A percentile compares a stretch with the other conserved stretches of the same genome.
These are phyloP conservation scores for Thecophora atra DNA, from an alignment of 2,888 invertebrate genomes.

Conservation along the genomic window DNA sequence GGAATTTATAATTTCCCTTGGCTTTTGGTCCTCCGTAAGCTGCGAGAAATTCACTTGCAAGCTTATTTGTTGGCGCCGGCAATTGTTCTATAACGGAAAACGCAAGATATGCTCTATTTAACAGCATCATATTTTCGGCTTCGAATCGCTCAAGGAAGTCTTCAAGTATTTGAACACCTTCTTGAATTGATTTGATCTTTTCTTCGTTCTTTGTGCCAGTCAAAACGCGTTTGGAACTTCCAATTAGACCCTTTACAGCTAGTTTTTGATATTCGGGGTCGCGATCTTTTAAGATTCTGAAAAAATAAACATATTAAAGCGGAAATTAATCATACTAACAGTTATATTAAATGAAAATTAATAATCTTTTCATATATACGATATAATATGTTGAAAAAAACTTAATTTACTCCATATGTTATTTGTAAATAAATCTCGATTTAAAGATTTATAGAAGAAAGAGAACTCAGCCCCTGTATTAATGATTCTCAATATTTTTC, in stretches of 20 bases:
- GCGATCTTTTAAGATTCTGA: slow-evolving; percentile 73
- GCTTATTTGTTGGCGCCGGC: slow-evolving; percentile 68
- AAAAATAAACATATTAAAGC: slow-evolving; percentile 41
- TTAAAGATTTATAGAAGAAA: too few relatives aligned
- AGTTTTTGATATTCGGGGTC: slow-evolving; percentile 82
- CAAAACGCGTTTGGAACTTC: slow-evolving; percentile 76
- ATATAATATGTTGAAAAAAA: too few relatives aligned
- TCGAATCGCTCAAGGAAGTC: slow-evolving; percentile 80
- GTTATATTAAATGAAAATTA: too few relatives aligned
- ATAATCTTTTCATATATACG: too few relatives aligned
- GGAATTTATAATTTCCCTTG: slow-evolving; percentile 72
- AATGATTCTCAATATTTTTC: too few relatives aligned
- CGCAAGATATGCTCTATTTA: slow-evolving; percentile 76
- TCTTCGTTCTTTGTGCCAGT: slow-evolving; percentile 81
- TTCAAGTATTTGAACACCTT: slow-evolving; percentile 76
- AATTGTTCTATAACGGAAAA: slow-evolving; percentile 71
- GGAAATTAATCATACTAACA: too few relatives aligned
- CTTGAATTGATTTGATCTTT: slow-evolving; percentile 78
- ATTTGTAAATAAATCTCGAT: too few relatives aligned
- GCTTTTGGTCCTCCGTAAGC: slow-evolving; percentile 75
- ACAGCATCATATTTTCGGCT: slow-evolving; percentile 72
- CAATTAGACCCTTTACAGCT: slow-evolving; percentile 76
- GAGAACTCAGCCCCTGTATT: too few relatives aligned
- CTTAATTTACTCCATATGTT: too few relatives aligned
- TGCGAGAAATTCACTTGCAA: slow-evolving; percentile 70